Evolutionary conservation across 2,797 vertebrate species (phyloP), one percentile per base, ranked within the genome.

Genomic region (Sternotherus odoratus): DNA sequence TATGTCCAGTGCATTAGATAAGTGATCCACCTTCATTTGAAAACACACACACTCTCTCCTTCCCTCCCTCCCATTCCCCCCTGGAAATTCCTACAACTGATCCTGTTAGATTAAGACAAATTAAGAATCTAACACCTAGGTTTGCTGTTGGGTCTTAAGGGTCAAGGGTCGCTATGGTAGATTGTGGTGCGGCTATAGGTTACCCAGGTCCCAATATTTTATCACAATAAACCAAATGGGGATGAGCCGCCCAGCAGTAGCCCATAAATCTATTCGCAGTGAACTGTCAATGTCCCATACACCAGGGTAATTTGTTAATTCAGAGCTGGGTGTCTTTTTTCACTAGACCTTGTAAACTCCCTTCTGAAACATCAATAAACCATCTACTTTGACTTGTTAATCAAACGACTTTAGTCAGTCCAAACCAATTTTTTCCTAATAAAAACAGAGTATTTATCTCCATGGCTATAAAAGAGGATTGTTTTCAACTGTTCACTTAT

Each of bases 401-500:
- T 98, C 98, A 98, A 98, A 98, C 87, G 96, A 98, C 98, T 98
- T 98, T 98, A 98, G 98, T 98, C 98, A 98, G 98, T 98, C 98
- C 97, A 97, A 98, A 98, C 98, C 98, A 97, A 98, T 98, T 98
- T 98, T 98, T 98, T 98, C 98, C 98, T 98, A 98, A 98, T 98
- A 98, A 98, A 98, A 98, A 98, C 98, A 98, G 97, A 98, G 98
- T 98, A 98, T 98, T 98, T 98, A 98, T 98, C 98, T 98, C 98
- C 97, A 97, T 98, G 97, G 97, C 98, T 98, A 98, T 98, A 98
- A 98, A 98, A 98, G 97, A 97, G 97, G 98, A 98, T 98, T 98
- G 98, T 99, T 98, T 98, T 99, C 98, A 99, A 99, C 98, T 99
- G 98, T 98, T 99, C 99, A 99, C 99, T 99, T 99, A 99, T 99